Evolutionary conservation across 2,797 vertebrate genomes (phyloP).

Genomic region (Brotogeris chrysoptera): DNA sequence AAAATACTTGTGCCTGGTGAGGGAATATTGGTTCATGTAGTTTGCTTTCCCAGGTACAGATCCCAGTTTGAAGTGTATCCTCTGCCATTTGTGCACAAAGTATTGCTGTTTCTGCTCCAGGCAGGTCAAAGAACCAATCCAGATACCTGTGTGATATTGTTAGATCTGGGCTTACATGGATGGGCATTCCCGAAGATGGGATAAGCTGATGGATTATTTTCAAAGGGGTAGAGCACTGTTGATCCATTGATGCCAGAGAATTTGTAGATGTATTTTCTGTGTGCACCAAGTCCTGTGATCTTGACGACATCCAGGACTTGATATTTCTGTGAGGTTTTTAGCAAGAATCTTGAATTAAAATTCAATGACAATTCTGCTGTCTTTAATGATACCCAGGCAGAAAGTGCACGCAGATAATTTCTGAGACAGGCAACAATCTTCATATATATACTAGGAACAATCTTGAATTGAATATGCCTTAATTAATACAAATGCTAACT

Average conservation of each 20-base stretch:
- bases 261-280: neutral
- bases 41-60: neutral
- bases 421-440: neutral
- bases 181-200: neutral
- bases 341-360: conserved; percentile 31
- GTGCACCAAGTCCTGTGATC: neutral
- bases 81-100: neutral
- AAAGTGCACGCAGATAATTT: conserved; percentile 22
- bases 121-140: neutral
- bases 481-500: conserved; percentile 60
- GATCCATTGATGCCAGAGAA: neutral
- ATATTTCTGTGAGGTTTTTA: neutral
- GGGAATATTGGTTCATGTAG: neutral
- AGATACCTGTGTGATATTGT: neutral
- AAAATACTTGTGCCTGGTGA: neutral
- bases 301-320: neutral
- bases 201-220: neutral
- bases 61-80: neutral
- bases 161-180: neutral
- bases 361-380: neutral
- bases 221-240: fast-evolving
- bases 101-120: neutral
- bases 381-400: conserved; percentile 7
- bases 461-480: neutral
- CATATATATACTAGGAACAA: neutral